phyloP scores from a whole-genome alignment of 2,113 vertebrate species.

The Pseudorhombus dupliciocellatus region DNA sequence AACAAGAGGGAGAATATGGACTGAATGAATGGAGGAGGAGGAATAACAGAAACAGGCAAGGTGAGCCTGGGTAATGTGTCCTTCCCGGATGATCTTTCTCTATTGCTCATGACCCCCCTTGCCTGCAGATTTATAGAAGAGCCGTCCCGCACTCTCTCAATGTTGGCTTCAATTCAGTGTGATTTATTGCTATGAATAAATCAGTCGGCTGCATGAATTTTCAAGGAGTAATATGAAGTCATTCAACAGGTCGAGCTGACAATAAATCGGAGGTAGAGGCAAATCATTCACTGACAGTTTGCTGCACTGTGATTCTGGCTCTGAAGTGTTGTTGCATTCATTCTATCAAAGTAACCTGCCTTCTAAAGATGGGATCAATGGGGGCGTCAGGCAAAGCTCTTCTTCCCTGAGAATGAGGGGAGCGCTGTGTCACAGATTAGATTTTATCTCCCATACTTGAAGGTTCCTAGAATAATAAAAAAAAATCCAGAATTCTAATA shows the following conservation, averaged over 20 bases:
- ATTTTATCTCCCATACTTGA: too few species aligned
- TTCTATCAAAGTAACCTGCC: background rate
- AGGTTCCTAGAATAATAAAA: too few species aligned
- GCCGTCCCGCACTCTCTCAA: constrained; percentile 27
- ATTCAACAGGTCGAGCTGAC: constrained; percentile 5
- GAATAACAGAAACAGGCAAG: constrained; percentile 6
- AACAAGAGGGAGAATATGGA: background rate
- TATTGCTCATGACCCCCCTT: constrained; percentile 25
- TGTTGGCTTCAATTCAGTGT: constrained; percentile 31
- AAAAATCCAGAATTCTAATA: too few species aligned
- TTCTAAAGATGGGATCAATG: background rate
- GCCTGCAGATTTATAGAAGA: constrained; percentile 41
- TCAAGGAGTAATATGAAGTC: constrained; percentile 10
- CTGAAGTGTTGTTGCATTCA: background rate
- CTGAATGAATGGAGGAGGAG: background rate
- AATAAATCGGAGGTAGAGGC: background rate
- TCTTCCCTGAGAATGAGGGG: too few species aligned
- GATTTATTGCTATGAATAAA: constrained; percentile 50
- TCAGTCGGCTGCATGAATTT: constrained; percentile 25
- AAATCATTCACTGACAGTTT: background rate
- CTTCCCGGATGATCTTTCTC: constrained; percentile 31
- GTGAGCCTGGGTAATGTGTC: background rate
- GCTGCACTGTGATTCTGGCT: background rate
- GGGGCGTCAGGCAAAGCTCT: background rate
- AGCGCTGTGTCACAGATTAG: too few species aligned